Evolutionary conservation across 2,113 vertebrate species (phyloP), one percentile per base, ranked within the genome.

Genomic region (Sitta europaea): DNA sequence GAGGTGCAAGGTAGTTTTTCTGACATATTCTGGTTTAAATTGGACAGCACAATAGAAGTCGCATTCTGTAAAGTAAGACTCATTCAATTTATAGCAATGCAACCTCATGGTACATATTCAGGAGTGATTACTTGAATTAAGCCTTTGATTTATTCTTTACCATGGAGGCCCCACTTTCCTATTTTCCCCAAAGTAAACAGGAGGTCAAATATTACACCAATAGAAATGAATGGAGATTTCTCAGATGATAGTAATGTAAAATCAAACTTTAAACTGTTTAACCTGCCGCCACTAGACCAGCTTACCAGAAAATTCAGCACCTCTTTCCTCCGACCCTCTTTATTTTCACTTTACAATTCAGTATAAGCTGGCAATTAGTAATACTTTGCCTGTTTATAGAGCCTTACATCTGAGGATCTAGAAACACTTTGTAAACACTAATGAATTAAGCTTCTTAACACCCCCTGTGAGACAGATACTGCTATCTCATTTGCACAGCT

Each of bases 381-480:
- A 91, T 91, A 93, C 74, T 92, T 92, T 62, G 91, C 61, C 80
- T 92, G 62, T 93, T 95, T 94, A 95, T 92, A 93, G 21, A 93
- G 63, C 27, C 63, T 88, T 94, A 92, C 90, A 94, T 91, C 90
- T 70, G 81, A 95, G 92, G 90, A 94, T 92, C 93, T 96, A 77
- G 90, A 94, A 96, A 86, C 87, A 94, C 74, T 96, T 86, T 85
- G 96, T 75, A 96, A 94, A 96, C 78, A 93, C 48, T 94, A 93
- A 96, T 90, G 93, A 96, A 93, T 96, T 95, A 96, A 96, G 93
- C 95, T 94, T 92, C 95, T 94, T 95, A 95, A 95, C 74, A 94
- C 77, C 78, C 74, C 55, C 87, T 95, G 87, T 45, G 78, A 93
- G 92, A 96, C 79, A 91, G 87, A 93, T 86, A 87, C 62, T 70